These are phyloP conservation scores for Scaptomyza hsui DNA, from an alignment of 1,140 invertebrate genomes.

Conservation along the genomic window DNA sequence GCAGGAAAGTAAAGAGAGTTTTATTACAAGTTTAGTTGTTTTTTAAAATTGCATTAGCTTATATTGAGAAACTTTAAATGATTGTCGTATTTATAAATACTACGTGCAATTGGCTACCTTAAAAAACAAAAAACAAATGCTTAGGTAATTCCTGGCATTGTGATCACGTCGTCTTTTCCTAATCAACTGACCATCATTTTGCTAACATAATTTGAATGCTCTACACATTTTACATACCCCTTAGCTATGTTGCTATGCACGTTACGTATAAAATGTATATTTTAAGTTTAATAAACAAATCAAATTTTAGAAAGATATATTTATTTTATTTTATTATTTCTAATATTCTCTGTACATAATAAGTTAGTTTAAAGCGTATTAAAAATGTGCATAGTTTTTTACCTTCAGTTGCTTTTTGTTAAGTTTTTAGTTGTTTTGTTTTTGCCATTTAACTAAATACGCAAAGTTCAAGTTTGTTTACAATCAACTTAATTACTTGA, in stretches of 20 bases:
- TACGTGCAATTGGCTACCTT: slow-evolving; percentile 4
- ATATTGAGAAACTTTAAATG: slow-evolving; percentile 10
- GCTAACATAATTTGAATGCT: background rate
- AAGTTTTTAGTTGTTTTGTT: background rate
- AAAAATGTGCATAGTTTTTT: background rate
- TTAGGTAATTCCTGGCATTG: slow-evolving; percentile 2
- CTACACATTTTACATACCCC: too few relatives aligned
- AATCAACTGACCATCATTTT: slow-evolving; percentile 12
- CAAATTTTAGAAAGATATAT: too few relatives aligned
- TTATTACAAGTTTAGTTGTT: too few relatives aligned
- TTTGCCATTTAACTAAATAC: background rate
- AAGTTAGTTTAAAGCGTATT: background rate
- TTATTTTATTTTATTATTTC: background rate
- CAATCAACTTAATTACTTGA: slow-evolving; percentile 8
- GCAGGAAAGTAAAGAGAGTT: too few relatives aligned
- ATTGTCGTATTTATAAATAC: slow-evolving; percentile 6
- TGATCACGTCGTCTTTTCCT: too few relatives aligned
- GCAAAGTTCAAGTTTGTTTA: slow-evolving; percentile 11
- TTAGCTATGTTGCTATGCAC: too few relatives aligned
- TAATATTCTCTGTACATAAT: too few relatives aligned
- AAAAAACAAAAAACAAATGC: background rate
- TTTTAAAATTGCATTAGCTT: slow-evolving; percentile 1
- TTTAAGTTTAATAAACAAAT: too few relatives aligned
- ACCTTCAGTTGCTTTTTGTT: background rate
- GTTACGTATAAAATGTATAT: too few relatives aligned